Evolutionary conservation across 2,888 invertebrate genomes (phyloP), one percentile per base, ranked within the genome.

Genomic region (Cepaea hortensis): DNA sequence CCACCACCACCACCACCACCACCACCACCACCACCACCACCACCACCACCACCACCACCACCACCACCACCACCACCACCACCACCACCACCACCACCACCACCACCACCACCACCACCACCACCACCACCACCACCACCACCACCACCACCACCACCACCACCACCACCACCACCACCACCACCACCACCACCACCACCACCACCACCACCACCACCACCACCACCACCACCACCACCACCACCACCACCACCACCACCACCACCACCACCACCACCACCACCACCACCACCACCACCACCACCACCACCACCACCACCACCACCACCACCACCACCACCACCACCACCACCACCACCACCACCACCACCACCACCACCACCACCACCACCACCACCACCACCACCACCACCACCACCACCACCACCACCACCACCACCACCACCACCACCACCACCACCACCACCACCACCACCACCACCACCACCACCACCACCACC

Each of bases 21-120:
- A 72, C 72, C 72, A 72, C 72, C 72, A 23, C n/a, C n/a, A 72
- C 23, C n/a, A 72, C 72, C n/a, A 72, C 72, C 72, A 23, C 20
- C n/a, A 72, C 20, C 72, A 23, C 23, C 72, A 72, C 23, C 72
- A 72, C 23, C 3, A 72, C n/a, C n/a, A 72, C 3, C 72, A 72
- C 72, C 72, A 72, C 72, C 23, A 72, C 72, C 3, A 72, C 72
- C 72, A 72, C 72, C 72, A 23, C n/a, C n/a, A 72, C 23, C n/a
- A 72, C 72, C n/a, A 72, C 72, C 72, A 23, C 20, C n/a, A 72
- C 20, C 72, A 23, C 23, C 72, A 72, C 23, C 72, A 72, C 23
- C 3, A 72, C n/a, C n/a, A 72, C 3, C 72, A 72, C 72, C 72
- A 72, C 72, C 23, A 72, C 72, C 3, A 72, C 72, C 72, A 72